phyloP scores from a whole-genome alignment of 2,888 invertebrate species.

The Tetragnatha montana region DNA sequence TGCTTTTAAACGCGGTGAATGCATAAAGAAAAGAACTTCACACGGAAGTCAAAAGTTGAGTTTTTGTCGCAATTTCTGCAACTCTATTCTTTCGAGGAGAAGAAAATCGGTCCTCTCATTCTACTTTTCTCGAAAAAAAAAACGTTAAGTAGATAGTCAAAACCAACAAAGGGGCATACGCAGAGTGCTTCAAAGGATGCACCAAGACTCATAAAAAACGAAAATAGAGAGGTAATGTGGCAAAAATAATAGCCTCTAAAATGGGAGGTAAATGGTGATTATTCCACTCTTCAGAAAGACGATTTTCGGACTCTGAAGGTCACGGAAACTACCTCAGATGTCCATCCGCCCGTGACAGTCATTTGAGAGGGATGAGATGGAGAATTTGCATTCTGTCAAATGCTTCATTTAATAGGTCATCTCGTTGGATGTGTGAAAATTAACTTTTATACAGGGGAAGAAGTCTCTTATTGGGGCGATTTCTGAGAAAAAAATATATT shows the following conservation, averaged over 20 bases:
- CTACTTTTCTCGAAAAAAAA: neutral
- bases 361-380: neutral
- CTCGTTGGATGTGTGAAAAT: too few species aligned
- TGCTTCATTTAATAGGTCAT: too few species aligned
- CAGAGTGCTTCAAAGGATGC: neutral
- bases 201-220: neutral
- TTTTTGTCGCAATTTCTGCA: too few species aligned
- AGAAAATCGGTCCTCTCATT: too few species aligned
- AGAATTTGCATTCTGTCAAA: too few species aligned
- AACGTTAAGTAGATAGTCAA: neutral
- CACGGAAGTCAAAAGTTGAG: too few species aligned
- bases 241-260: neutral
- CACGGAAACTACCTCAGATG: neutral
- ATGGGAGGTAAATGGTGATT: neutral
- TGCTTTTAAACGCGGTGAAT: too few species aligned
- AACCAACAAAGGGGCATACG: neutral
- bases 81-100: too few species aligned
- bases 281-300: neutral
- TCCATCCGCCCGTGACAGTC: neutral
- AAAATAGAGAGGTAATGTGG: neutral
- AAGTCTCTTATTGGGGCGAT: too few species aligned
- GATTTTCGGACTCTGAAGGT: neutral
- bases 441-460: too few species aligned
- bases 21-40: too few species aligned
- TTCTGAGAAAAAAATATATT: too few species aligned